Evolutionary conservation across 2,113 vertebrate genomes (phyloP).

Genomic region (Oncorhynchus nerka): DNA sequence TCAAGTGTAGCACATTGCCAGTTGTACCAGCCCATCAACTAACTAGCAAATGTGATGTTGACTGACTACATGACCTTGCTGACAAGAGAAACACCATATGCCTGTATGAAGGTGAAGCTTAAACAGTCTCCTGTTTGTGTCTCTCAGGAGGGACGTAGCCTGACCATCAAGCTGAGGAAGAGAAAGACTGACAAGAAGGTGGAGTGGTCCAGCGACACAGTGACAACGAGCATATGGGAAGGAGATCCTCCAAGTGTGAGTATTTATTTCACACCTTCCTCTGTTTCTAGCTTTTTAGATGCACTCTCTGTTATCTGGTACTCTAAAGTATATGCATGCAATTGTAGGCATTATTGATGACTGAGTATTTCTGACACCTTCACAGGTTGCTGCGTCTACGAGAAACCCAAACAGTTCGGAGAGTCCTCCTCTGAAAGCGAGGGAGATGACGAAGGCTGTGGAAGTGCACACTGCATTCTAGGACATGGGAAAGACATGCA

Average conservation of each 20-base stretch:
- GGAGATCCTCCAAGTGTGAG: constrained; percentile 92
- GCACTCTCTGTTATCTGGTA: background rate
- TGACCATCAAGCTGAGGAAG: constrained; percentile 90
- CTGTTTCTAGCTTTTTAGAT: background rate
- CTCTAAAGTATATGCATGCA: background rate
- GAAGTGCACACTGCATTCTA: constrained; percentile 87
- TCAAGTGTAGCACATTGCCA: background rate
- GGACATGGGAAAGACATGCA: constrained; percentile 80
- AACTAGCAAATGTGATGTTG: background rate
- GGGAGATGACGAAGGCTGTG: constrained; percentile 84
- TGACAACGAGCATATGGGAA: constrained; percentile 90
- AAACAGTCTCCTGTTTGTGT: background rate
- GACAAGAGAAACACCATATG: background rate
- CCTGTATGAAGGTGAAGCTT: background rate
- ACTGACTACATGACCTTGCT: background rate
- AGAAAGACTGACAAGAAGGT: constrained; percentile 92
- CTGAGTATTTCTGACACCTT: background rate
- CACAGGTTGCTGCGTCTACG: constrained; percentile 91
- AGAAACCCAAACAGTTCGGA: constrained; percentile 88
- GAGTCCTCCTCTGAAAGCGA: constrained; percentile 92
- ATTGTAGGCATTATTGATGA: background rate
- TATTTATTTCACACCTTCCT: constrained; percentile 3
- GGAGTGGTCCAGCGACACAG: constrained; percentile 91
- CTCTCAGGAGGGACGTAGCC: constrained; percentile 83
- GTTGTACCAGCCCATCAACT: background rate